A percentile compares a stretch with the other conserved stretches of the same genome.
These are phyloP conservation scores for Lochmaea capreae DNA, from an alignment of 2,888 invertebrate species.

Conservation along the genomic window DNA sequence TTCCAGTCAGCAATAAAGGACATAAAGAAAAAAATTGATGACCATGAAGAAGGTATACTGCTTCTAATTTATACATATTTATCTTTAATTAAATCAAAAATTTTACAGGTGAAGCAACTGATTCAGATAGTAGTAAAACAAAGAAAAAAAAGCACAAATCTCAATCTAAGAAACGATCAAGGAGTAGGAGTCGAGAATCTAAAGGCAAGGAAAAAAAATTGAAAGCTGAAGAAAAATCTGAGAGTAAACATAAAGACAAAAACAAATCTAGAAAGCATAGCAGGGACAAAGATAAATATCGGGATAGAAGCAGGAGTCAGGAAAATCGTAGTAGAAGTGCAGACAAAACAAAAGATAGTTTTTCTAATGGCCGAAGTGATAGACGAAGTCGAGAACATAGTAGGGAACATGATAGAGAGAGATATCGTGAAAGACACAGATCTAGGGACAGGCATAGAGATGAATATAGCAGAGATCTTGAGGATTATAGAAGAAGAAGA, in stretches of 20 bases:
- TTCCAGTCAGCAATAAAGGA: slow-evolving; percentile 75
- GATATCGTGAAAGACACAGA: slow-evolving; percentile 36
- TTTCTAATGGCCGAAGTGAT: slow-evolving; percentile 33
- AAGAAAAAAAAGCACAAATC: slow-evolving; percentile 53
- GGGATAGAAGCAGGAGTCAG: slow-evolving; percentile 38
- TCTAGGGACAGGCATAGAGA: slow-evolving; percentile 50
- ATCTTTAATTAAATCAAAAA: neutral
- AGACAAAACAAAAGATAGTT: slow-evolving; percentile 41
- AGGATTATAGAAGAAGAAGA: slow-evolving; percentile 57
- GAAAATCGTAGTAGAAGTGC: slow-evolving; percentile 28
- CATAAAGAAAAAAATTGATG: slow-evolving; percentile 73
- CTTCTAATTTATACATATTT: neutral
- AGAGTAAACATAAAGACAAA: slow-evolving; percentile 35
- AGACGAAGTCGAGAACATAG: slow-evolving; percentile 33
- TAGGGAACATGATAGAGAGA: slow-evolving; percentile 44
- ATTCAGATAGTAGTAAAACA: slow-evolving; percentile 41
- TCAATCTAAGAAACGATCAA: slow-evolving; percentile 45
- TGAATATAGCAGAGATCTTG: slow-evolving; percentile 60
- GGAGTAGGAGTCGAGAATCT: slow-evolving; percentile 42
- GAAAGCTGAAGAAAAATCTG: slow-evolving; percentile 32
- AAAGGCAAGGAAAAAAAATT: slow-evolving; percentile 32
- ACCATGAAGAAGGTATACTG: slow-evolving; percentile 61
- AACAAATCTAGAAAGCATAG: slow-evolving; percentile 32
- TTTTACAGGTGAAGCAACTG: slow-evolving; percentile 52
- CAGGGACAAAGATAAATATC: slow-evolving; percentile 31